Base-by-base conservation (phyloP, 2,888 invertebrate genomes). In the Chromoteleia sp. region DNA sequence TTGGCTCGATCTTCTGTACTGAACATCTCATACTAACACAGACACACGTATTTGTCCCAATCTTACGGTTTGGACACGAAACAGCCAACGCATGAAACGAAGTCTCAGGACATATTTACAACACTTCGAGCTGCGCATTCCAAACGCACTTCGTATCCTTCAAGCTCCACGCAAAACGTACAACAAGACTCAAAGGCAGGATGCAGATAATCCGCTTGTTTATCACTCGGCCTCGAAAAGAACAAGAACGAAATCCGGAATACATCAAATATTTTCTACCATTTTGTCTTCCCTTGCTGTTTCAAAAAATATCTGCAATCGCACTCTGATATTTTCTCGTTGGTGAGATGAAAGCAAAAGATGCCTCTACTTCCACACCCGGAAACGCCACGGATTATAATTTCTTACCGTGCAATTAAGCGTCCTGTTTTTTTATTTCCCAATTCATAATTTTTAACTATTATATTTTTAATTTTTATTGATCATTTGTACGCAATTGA, bases 201-300 rank as follows among this genome's bases (percentile, higher is more conserved):
- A 85, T 85, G 84, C 84, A 86, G 88, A 89, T 89, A 89, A 89
- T 89, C 89, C 84, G 85, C 87, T 84, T 86, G 87, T 88, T 89
- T 88, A 89, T 86, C 87, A 86, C 82, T 74, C 80, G 41, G 78
- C 70, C 19, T 67, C 70, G 59, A 81, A 67, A 75, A 76, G 81
- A 81, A 85, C 63, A 73, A 74, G 59, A 77, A 75, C 54, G 36
- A 81, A 79, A 81, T 81, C 78, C 73, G 41, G 77, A 58, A 77
- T 83, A 77, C 70, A 58, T 70, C 59, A 54, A 63, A n/a, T n/a
- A 33, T 15, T 59, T 45, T 48, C 67, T 71, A 63, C 58, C 59
- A 63, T 73, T 41, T 65, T 59, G 52, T 70, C 50, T 48, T 33
- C 17, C 17, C 19, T 56, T 19, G 36, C 17, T 73, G 39, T 70